phyloP scores from a whole-genome alignment of 1,140 invertebrate species.

The Amphibalanus amphitrite region DNA sequence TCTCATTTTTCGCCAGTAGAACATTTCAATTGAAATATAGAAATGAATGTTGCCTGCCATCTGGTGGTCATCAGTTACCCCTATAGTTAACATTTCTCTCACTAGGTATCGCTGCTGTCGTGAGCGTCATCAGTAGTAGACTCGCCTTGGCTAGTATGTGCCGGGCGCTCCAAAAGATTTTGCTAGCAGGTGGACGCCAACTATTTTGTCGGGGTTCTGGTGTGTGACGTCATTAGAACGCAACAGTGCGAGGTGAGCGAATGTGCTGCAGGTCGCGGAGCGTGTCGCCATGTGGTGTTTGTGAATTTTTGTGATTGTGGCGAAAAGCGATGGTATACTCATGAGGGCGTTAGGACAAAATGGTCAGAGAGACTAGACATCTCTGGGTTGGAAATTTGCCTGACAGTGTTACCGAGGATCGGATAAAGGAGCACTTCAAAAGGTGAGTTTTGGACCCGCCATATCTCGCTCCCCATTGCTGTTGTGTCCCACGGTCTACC shows the following conservation, averaged over 20 bases:
- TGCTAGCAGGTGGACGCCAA: background rate
- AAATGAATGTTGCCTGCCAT: too few relatives aligned
- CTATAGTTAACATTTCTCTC: too few relatives aligned
- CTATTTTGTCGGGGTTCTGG: background rate
- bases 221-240: background rate
- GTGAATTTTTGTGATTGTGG: background rate
- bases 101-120: too few relatives aligned
- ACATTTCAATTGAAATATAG: too few relatives aligned
- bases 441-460: slow-evolving; percentile 55
- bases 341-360: slow-evolving; percentile 42
- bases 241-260: background rate
- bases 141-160: background rate
- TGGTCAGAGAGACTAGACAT: slow-evolving; percentile 99
- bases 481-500: too few relatives aligned
- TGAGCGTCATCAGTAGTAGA: background rate
- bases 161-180: background rate
- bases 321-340: slow-evolving; percentile 5
- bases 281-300: slow-evolving; percentile 1
- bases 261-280: background rate
- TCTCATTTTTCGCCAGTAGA: too few relatives aligned
- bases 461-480: too few relatives aligned
- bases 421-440: slow-evolving; percentile 92
- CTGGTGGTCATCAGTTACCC: too few relatives aligned
- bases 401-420: slow-evolving; percentile 91
- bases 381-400: slow-evolving; percentile 99